A percentile compares a stretch with the other conserved stretches of the same genome.
These are phyloP conservation scores for Ictalurus furcatus DNA, from an alignment of 2,113 vertebrate genomes.

Conservation along the genomic window DNA sequence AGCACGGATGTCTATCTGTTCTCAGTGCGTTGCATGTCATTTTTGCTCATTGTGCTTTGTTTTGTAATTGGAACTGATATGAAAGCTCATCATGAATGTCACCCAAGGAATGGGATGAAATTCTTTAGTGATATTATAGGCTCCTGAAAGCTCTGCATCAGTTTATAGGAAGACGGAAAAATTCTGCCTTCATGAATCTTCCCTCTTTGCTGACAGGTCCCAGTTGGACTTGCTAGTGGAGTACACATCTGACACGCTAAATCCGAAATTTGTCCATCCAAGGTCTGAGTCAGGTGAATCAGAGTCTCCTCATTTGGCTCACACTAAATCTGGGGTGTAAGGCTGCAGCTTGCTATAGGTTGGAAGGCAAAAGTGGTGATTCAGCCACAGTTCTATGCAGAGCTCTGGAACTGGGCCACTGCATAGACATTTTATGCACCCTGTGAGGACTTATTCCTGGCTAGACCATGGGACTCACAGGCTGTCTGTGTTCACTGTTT, in stretches of 20 bases:
- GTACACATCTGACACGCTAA: background rate
- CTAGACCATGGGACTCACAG: conserved; percentile 25
- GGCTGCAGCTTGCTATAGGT: conserved; percentile 29
- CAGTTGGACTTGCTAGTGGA: conserved; percentile 42
- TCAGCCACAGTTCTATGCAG: conserved; percentile 26
- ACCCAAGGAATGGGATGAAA: conserved; percentile 11
- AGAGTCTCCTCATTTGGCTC: conserved; percentile 14
- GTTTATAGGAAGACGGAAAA: conserved; percentile 29
- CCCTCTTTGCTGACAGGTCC: conserved; percentile 37
- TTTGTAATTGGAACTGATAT: conserved; percentile 21
- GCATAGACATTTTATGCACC: conserved; percentile 42
- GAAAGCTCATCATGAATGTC: background rate
- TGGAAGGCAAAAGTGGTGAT: conserved; percentile 39
- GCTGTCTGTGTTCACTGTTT: conserved; percentile 35
- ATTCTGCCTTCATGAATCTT: conserved; percentile 11
- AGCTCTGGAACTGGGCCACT: conserved; percentile 44
- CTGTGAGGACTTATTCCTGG: conserved; percentile 50
- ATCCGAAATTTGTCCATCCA: background rate
- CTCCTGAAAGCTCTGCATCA: conserved; percentile 10
- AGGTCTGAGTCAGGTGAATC: conserved; percentile 19
- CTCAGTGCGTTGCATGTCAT: background rate
- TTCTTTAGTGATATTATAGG: conserved; percentile 10
- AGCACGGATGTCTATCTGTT: background rate
- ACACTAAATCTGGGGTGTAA: conserved; percentile 13
- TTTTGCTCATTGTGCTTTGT: conserved; percentile 26